phyloP scores from a whole-genome alignment of 2,797 vertebrate species.

The Potorous gilbertii region DNA sequence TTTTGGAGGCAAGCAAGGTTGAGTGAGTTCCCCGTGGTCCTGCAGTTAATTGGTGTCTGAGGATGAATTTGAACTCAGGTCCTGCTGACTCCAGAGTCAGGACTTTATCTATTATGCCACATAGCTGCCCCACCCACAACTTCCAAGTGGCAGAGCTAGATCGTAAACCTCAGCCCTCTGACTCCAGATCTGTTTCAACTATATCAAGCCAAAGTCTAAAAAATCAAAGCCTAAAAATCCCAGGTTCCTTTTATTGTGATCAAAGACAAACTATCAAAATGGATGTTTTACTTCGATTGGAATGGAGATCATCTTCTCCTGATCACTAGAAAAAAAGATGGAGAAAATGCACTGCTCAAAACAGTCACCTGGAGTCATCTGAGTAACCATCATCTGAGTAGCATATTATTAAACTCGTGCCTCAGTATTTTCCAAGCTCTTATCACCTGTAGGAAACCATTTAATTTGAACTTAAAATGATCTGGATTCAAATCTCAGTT shows the following conservation, averaged over 20 bases:
- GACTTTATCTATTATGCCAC: neutral
- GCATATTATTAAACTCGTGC: neutral
- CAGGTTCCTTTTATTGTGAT: neutral
- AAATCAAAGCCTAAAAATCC: neutral
- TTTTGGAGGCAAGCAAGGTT: neutral
- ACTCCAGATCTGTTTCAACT: neutral
- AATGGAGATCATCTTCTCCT: neutral
- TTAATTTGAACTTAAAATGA: neutral
- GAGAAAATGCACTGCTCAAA: neutral
- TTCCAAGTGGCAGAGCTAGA: neutral
- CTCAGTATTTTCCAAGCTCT: neutral
- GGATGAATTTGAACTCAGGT: neutral
- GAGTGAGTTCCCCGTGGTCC: neutral
- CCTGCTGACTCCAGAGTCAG: neutral
- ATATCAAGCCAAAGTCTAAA: neutral
- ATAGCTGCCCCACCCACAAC: neutral
- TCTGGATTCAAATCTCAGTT: neutral
- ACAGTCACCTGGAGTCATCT: neutral
- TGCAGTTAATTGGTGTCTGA: neutral
- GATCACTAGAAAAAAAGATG: neutral
- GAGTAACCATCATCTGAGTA: neutral
- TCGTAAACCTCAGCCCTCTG: neutral
- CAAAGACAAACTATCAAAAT: constrained; percentile 2
- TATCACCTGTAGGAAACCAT: neutral
- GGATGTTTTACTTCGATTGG: neutral